Percentiles rank a stretch among this genome's conserved stretches.
These are phyloP conservation scores for Sebastolobus altivelis DNA, from an alignment of 2,797 vertebrate genomes.

Conservation along the genomic window DNA sequence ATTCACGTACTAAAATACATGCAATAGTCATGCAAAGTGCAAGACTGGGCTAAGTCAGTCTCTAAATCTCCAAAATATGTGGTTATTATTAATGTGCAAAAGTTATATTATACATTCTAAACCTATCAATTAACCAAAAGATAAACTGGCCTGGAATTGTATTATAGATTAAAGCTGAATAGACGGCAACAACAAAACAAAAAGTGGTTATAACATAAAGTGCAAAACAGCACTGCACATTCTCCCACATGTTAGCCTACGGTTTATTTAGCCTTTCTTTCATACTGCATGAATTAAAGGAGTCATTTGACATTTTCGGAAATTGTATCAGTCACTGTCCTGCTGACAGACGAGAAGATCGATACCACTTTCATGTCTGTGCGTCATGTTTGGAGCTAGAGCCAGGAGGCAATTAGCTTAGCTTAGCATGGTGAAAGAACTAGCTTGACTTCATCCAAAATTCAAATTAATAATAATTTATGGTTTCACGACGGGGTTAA, in stretches of 20 bases:
- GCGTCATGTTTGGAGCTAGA: neutral
- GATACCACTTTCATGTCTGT: neutral
- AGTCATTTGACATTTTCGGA: neutral
- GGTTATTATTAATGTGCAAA: conserved; percentile 60
- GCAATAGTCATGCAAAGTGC: conserved; percentile 46
- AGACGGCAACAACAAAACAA: conserved; percentile 8
- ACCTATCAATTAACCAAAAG: conserved; percentile 42
- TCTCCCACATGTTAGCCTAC: neutral
- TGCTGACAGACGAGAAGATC: neutral
- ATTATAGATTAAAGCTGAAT: conserved; percentile 25
- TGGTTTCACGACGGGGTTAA: neutral
- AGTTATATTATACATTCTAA: conserved; percentile 50
- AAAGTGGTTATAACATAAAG: conserved; percentile 54
- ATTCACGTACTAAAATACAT: conserved; percentile 25
- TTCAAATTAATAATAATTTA: neutral
- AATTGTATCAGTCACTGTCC: neutral
- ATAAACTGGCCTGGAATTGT: conserved; percentile 46
- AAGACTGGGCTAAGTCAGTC: conserved; percentile 35
- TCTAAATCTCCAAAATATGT: conserved; percentile 31
- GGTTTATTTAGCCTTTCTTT: conserved; percentile 9
- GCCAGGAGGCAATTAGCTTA: conserved; percentile 4
- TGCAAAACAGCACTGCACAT: conserved; percentile 43
- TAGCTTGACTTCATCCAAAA: neutral
- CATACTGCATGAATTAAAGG: conserved; percentile 4
- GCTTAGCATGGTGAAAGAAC: conserved; percentile 2